Evolutionary conservation across 2,113 vertebrate genomes (phyloP).

Genomic region (Pao palembangensis): DNA sequence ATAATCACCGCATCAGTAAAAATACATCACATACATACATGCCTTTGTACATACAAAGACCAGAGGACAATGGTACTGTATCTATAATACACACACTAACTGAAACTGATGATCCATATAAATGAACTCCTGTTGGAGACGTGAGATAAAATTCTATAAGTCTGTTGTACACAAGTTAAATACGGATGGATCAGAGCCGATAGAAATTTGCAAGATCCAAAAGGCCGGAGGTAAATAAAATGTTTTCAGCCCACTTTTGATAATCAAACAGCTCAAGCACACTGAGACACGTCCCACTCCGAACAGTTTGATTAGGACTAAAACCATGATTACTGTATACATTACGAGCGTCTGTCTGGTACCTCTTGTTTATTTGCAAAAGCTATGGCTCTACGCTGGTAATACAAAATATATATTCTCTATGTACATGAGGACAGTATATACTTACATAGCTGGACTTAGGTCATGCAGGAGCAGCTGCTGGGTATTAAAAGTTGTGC

Average conservation of each 20-base stretch:
- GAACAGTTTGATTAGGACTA: slow-evolving; percentile 14
- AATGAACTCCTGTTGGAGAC: neutral
- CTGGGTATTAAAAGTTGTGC: slow-evolving; percentile 31
- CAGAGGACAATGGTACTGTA: slow-evolving; percentile 27
- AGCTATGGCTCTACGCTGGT: slow-evolving; percentile 33
- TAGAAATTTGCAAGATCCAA: slow-evolving; percentile 14
- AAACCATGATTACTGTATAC: neutral
- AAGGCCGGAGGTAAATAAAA: slow-evolving; percentile 1
- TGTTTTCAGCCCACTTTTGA: neutral
- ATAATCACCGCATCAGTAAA: slow-evolving; percentile 35
- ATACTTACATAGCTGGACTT: slow-evolving; percentile 44
- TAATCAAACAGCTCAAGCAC: neutral
- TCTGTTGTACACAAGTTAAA: slow-evolving; percentile 4
- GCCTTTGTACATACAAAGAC: slow-evolving; percentile 42
- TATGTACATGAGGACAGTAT: slow-evolving; percentile 72
- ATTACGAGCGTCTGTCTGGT: slow-evolving; percentile 9
- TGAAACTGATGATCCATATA: slow-evolving; percentile 7
- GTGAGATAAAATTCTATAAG: neutral
- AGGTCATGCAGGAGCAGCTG: slow-evolving; percentile 29
- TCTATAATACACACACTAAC: slow-evolving; percentile 36
- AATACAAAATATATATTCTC: slow-evolving; percentile 73
- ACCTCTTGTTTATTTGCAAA: slow-evolving; percentile 19
- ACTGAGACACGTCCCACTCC: neutral
- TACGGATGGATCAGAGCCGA: slow-evolving; percentile 16
- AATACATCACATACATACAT: slow-evolving; percentile 35